Evolutionary conservation across 2,113 vertebrate genomes (phyloP), one percentile per base, ranked within the genome.

Genomic region (Rana temporaria): DNA sequence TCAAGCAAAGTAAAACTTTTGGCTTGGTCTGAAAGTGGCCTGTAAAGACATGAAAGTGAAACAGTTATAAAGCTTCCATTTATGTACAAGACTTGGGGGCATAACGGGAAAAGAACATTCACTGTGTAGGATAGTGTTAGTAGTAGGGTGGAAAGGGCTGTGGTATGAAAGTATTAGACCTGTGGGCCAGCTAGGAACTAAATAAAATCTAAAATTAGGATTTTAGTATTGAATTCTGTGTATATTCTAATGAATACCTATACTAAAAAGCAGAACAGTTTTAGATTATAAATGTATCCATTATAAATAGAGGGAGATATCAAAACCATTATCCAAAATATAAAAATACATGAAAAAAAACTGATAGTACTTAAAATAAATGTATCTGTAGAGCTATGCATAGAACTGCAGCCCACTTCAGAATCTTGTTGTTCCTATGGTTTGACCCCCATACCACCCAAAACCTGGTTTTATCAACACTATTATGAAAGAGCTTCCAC

Each of bases 41-140:
- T 62, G 19, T 60, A 75, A n/a, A 62, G 30, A 38, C 57, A 75
- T 75, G 72, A 74, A 60, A 74, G 55, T 52, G 55, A 60, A 74
- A 17, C 56, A 62, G 59, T 42, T 62, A 42, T 42, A 62, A 75
- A 60, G 53, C 56, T 19, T 74, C 55, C 53, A 74, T 74, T 71
- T 71, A 71, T 71, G 48, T 55, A 26, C 4, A 38, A 55, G 26
- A 26, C 71, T 59, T 8, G 24, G 56, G 71, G 55, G 56, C 72
- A 75, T 9, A 17, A 62, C 26, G 32, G 56, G 57, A 75, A 59
- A 75, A 62, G 57, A 59, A 11, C 38, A 42, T 59, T 75, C 32
- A 60, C 14, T 38, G 59, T 38, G 56, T 42, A 62, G 56, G 34
- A 75, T 32, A 75, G 30, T 60, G 71, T 75, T 62, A 75, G 72